Percentiles rank a stretch among this genome's conserved stretches.
phyloP scores from a whole-genome alignment of 92 coral and sea anemone genomes.

The Diadumene lineata region DNA sequence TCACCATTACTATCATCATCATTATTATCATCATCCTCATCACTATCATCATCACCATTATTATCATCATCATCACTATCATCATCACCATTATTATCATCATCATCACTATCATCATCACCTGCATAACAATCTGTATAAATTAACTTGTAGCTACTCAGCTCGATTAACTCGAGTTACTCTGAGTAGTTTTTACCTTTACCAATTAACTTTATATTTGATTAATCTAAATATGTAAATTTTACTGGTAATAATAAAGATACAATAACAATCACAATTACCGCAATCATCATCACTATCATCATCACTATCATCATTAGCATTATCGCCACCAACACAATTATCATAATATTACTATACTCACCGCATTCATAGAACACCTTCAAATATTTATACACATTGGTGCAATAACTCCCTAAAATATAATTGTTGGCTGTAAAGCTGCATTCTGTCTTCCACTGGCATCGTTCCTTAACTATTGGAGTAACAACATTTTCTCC shows the following conservation, averaged over 20 bases:
- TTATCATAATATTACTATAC: background rate
- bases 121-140: too few relatives aligned
- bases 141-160: too few relatives aligned
- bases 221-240: too few relatives aligned
- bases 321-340: background rate
- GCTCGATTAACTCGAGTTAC: too few relatives aligned
- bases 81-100: background rate
- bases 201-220: too few relatives aligned
- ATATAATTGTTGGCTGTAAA: conserved; percentile 7
- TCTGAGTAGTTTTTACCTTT: too few relatives aligned
- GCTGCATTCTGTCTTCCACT: conserved; percentile 26
- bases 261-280: background rate
- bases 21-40: background rate
- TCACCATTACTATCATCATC: background rate
- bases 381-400: conserved; percentile 9
- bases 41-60: background rate
- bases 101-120: background rate
- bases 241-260: too few relatives aligned
- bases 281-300: background rate
- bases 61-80: background rate
- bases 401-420: conserved; percentile 6
- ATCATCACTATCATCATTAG: background rate
- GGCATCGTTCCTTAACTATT: background rate
- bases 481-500: conserved; percentile 4
- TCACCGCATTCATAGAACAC: conserved; percentile 16